Evolutionary conservation across 2,797 vertebrate species (phyloP).

Genomic region (Acanthurus lineatus): DNA sequence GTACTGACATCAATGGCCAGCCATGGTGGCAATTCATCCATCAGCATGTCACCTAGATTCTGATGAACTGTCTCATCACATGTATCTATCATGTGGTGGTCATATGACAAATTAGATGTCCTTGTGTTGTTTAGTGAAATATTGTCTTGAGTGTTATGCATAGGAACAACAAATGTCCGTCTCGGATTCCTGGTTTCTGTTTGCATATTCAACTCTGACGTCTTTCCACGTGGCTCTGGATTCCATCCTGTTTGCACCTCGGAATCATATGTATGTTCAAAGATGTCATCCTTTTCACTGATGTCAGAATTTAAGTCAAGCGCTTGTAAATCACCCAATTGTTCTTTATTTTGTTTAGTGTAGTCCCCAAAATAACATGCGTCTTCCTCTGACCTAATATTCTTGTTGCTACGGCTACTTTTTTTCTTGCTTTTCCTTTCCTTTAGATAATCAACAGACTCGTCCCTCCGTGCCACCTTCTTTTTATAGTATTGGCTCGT

Average conservation of each 20-base stretch:
- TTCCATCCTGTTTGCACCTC: background rate
- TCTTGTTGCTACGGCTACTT: background rate
- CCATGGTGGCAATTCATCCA: slow-evolving; percentile 80
- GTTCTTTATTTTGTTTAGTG: background rate
- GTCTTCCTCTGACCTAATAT: background rate
- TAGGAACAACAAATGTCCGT: slow-evolving; percentile 47
- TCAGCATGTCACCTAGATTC: slow-evolving; percentile 56
- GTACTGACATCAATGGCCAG: slow-evolving; percentile 43
- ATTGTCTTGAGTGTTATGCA: slow-evolving; percentile 6
- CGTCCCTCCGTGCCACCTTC: slow-evolving; percentile 20
- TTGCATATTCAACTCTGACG: background rate
- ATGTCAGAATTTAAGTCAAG: background rate
- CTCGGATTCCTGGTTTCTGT: slow-evolving; percentile 25
- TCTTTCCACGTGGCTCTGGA: slow-evolving; percentile 29
- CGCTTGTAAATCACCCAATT: background rate
- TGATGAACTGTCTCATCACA: background rate
- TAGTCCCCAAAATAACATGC: rapidly evolving
- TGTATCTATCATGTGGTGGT: background rate
- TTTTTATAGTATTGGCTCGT: slow-evolving; percentile 38
- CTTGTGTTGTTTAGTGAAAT: background rate
- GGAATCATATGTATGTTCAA: background rate
- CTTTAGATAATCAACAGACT: background rate
- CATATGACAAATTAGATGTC: background rate
- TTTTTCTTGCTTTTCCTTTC: slow-evolving; percentile 46
- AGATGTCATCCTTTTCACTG: background rate